Evolutionary conservation across 2,113 vertebrate species (phyloP).

Genomic region (Zonotrichia leucophrys): DNA sequence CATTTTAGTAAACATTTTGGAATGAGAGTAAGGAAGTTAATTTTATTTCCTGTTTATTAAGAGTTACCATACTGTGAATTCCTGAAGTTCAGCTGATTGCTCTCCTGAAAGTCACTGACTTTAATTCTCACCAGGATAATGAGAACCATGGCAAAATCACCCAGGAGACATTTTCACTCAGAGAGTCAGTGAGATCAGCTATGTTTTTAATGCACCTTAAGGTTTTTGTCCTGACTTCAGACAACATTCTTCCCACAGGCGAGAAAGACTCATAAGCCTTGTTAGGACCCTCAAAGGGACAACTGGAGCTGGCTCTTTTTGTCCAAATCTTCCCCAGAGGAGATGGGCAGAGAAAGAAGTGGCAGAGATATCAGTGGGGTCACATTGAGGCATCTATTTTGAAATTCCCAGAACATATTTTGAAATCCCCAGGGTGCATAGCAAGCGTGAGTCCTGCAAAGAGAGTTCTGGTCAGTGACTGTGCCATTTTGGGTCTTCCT

Average conservation of each 20-base stretch:
- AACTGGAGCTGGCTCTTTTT: not conserved
- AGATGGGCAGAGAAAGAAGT: not conserved
- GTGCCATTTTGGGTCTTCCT: not conserved
- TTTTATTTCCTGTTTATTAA: slow-evolving; percentile 42
- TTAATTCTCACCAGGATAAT: not conserved
- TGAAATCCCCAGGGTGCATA: not conserved
- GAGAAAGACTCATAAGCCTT: not conserved
- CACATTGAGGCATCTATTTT: not conserved
- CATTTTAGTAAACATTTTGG: slow-evolving; percentile 22
- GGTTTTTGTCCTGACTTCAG: not conserved
- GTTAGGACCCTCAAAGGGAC: not conserved
- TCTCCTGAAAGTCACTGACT: not conserved
- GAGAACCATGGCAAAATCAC: not conserved
- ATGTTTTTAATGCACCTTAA: not conserved
- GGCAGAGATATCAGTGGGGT: not conserved
- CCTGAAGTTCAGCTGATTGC: not conserved
- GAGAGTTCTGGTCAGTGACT: not conserved
- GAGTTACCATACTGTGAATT: not conserved
- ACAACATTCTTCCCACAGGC: not conserved
- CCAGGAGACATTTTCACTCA: not conserved
- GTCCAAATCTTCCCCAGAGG: not conserved
- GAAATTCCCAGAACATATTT: not conserved
- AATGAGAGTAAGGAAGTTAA: not conserved
- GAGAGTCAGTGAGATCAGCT: not conserved
- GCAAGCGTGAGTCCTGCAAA: rapidly evolving